Evolutionary conservation across 2,113 vertebrate genomes (phyloP).

Genomic region (Origma solitaria): DNA sequence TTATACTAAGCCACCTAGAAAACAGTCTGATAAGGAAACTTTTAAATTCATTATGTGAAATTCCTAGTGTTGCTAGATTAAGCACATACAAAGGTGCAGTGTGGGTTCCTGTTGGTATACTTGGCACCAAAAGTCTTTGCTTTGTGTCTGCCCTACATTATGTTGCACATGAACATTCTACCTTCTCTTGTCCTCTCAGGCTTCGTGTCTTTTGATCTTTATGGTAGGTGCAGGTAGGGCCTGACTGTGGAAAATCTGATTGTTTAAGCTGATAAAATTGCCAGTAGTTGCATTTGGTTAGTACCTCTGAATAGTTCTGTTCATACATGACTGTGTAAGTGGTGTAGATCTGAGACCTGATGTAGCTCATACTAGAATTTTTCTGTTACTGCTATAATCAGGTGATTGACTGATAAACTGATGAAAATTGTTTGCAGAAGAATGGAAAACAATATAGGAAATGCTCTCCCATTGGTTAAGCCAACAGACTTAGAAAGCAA

Average conservation of each 20-base stretch:
- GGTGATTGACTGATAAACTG: not conserved
- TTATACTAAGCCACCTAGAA: not conserved
- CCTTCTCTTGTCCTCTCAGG: not conserved
- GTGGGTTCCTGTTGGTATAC: not conserved
- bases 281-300: not conserved
- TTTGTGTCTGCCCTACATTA: not conserved
- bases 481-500: not conserved
- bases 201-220: not conserved
- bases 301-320: not conserved
- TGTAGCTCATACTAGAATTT: not conserved
- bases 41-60: not conserved
- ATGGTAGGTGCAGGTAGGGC: not conserved
- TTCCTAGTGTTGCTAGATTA: not conserved
- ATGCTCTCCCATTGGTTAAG: not conserved
- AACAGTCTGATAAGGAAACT: not conserved
- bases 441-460: not conserved
- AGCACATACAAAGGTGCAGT: not conserved
- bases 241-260: not conserved
- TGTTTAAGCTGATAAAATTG: not conserved
- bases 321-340: accelerated
- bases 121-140: not conserved
- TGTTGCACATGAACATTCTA: not conserved
- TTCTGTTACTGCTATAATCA: not conserved
- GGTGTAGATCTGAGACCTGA: not conserved
- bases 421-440: not conserved